These are phyloP conservation scores for Eumeta japonica DNA, from an alignment of 1,140 invertebrate species.

Conservation along the genomic window DNA sequence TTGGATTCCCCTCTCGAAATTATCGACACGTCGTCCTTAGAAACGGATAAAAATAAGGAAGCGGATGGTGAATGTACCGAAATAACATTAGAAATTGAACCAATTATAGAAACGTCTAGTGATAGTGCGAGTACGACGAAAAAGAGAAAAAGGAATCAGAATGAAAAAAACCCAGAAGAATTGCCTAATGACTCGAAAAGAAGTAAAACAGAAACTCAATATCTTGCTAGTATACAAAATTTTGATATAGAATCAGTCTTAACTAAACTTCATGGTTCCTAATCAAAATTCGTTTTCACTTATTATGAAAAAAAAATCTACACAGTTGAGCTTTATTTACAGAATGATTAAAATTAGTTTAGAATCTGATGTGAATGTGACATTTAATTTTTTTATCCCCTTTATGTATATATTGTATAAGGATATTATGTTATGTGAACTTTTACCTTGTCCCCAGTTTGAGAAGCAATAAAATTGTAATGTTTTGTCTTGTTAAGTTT, in stretches of 20 bases:
- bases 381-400: too few species aligned
- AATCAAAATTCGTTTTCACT: constrained; percentile 10
- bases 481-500: too few species aligned
- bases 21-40: constrained; percentile 36
- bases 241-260: constrained; percentile 49
- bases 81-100: constrained; percentile 37
- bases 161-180: too few species aligned
- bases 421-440: too few species aligned
- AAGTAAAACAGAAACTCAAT: constrained; percentile 31
- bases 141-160: constrained; percentile 34
- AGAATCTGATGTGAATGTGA: too few species aligned
- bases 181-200: constrained; percentile 24
- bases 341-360: too few species aligned
- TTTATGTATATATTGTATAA: too few species aligned
- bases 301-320: too few species aligned
- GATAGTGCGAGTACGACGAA: too few species aligned
- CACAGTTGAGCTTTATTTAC: background rate
- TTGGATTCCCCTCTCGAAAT: constrained; percentile 47
- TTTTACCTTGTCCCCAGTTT: too few species aligned
- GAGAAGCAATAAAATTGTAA: too few species aligned
- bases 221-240: constrained; percentile 41
- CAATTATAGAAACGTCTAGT: constrained; percentile 17
- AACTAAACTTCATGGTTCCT: constrained; percentile 44
- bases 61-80: constrained; percentile 11
- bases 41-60: constrained; percentile 18